These are phyloP conservation scores for Drosophila subpulchrella DNA, from an alignment of 1,140 invertebrate species.

Conservation along the genomic window DNA sequence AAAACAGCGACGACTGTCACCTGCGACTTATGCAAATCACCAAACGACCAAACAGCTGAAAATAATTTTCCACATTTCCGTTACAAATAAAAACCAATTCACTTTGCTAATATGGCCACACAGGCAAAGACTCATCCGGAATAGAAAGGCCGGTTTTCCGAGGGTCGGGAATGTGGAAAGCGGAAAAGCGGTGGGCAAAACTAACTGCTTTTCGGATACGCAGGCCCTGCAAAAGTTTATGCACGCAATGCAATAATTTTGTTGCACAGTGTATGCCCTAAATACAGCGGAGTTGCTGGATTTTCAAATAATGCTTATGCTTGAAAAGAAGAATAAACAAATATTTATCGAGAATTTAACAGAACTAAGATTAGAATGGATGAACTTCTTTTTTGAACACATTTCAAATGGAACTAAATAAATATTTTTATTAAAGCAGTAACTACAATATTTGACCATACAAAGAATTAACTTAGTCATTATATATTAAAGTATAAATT, in stretches of 20 bases:
- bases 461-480: no score
- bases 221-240: conserved; percentile 65
- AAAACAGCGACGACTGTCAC: conserved; percentile 45
- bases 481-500: no score
- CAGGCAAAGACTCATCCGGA: conserved; percentile 67
- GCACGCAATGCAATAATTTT: conserved; percentile 76
- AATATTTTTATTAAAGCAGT: no score
- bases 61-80: conserved; percentile 81
- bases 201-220: conserved; percentile 59
- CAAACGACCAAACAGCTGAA: conserved; percentile 59
- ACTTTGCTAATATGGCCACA: conserved; percentile 81
- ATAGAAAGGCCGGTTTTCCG: conserved; percentile 31
- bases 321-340: neutral
- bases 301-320: neutral
- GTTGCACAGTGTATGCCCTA: conserved; percentile 32
- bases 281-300: fast-evolving
- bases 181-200: neutral
- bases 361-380: no score
- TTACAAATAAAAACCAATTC: conserved; percentile 82
- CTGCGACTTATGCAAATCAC: conserved; percentile 72
- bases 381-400: no score
- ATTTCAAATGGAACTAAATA: no score
- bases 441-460: no score
- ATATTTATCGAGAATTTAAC: no score
- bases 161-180: conserved; percentile 5